A percentile compares a stretch with the other conserved stretches of the same genome.
Evolutionary conservation across 2,113 vertebrate species (phyloP).

Genomic region (Microtus ochrogaster): DNA sequence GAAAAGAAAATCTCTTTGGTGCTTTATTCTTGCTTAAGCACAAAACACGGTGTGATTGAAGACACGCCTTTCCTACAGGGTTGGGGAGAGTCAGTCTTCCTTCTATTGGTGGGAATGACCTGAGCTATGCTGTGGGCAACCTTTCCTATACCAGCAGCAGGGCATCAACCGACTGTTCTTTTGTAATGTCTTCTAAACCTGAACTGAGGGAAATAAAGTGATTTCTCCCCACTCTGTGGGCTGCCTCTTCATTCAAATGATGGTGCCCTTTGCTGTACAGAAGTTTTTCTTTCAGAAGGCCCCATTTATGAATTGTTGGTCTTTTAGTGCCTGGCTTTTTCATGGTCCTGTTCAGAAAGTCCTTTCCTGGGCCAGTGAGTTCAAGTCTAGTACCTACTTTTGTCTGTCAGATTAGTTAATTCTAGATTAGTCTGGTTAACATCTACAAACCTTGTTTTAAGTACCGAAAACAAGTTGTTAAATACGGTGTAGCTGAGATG

Average conservation of each 20-base stretch:
- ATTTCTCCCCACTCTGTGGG: neutral
- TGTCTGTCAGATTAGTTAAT: neutral
- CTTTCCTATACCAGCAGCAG: neutral
- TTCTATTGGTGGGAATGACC: constrained; percentile 7
- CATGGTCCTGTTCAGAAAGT: neutral
- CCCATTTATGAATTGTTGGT: neutral
- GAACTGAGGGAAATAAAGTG: neutral
- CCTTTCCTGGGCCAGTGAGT: neutral
- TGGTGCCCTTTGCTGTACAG: neutral
- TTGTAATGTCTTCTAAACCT: constrained; percentile 74
- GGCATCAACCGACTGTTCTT: neutral
- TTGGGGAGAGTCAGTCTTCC: neutral
- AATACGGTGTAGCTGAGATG: neutral
- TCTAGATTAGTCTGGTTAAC: neutral
- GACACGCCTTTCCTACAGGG: neutral
- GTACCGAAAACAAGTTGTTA: neutral
- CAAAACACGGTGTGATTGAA: neutral
- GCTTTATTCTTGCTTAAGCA: constrained; percentile 75
- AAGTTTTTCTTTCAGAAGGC: neutral
- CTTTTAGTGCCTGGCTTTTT: neutral
- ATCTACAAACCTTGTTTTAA: neutral
- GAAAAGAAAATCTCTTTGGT: constrained; percentile 43
- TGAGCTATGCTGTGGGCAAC: neutral
- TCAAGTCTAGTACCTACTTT: neutral
- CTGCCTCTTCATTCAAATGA: neutral